Conservation (phyloP, 2,113 vertebrate species). For the Zosterops japonicus region DNA sequence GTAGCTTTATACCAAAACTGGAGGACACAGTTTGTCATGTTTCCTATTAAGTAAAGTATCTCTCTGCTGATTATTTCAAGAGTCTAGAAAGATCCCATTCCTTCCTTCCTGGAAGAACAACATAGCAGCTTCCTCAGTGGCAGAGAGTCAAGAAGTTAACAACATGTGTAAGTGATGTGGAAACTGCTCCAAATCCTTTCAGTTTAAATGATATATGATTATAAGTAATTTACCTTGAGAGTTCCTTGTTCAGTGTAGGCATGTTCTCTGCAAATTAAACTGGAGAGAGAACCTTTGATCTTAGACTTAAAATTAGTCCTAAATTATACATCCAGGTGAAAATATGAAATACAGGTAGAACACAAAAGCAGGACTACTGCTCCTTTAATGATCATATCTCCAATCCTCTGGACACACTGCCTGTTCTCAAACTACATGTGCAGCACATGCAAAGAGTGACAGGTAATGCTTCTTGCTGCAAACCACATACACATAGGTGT, state of each 20-base stretch:
- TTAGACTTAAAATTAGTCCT: neutral
- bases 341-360: neutral
- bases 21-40: neutral
- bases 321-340: neutral
- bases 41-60: neutral
- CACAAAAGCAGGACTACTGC: neutral
- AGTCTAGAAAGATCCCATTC: neutral
- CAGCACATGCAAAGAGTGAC: neutral
- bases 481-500: neutral
- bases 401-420: neutral
- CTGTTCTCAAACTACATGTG: neutral
- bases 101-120: neutral
- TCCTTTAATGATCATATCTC: neutral
- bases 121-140: neutral
- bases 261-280: neutral
- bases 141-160: neutral
- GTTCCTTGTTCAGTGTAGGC: neutral
- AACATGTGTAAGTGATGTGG: neutral
- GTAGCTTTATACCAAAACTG: neutral
- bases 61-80: neutral
- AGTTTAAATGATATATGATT: neutral
- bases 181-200: neutral
- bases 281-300: neutral
- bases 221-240: neutral
- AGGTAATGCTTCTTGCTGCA: neutral